These are phyloP conservation scores for Hyalella azteca DNA, from an alignment of 2,888 invertebrate genomes.

Conservation along the genomic window DNA sequence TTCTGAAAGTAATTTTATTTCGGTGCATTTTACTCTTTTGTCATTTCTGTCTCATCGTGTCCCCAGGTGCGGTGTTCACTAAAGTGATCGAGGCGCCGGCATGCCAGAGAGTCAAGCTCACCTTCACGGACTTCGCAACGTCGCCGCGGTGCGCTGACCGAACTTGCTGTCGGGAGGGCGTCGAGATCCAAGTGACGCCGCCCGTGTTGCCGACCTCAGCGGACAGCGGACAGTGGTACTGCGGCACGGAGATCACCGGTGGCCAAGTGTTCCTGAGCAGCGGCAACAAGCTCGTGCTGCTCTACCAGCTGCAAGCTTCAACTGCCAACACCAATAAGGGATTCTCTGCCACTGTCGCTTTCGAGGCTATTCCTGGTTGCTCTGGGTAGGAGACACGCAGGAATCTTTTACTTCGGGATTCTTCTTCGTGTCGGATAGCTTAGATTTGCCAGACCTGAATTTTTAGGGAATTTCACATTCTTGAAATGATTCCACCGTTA, in stretches of 20 bases:
- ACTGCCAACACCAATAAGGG: neutral
- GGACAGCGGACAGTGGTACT: slow-evolving; percentile 32
- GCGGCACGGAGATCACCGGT: slow-evolving; percentile 35
- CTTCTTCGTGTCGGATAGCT: too few relatives aligned
- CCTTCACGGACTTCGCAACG: slow-evolving; percentile 5
- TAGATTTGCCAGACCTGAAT: too few relatives aligned
- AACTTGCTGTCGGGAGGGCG: neutral
- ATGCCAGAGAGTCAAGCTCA: neutral
- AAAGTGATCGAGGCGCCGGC: slow-evolving; percentile 15
- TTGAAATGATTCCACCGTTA: too few relatives aligned
- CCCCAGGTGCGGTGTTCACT: neutral
- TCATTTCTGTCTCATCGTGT: too few relatives aligned
- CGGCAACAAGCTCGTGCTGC: neutral
- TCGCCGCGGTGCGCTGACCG: neutral
- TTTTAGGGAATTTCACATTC: too few relatives aligned
- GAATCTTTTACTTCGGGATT: too few relatives aligned
- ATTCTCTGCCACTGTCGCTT: slow-evolving; percentile 39
- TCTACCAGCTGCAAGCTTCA: neutral
- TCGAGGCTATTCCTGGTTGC: slow-evolving; percentile 29
- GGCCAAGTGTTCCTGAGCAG: slow-evolving; percentile 38
- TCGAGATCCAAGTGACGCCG: slow-evolving; percentile 6
- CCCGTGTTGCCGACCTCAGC: neutral
- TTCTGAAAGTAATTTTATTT: too few relatives aligned
- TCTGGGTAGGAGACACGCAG: slow-evolving; percentile 4
- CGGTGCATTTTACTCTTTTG: too few relatives aligned